Percentiles rank a stretch among this genome's conserved stretches.
These are phyloP conservation scores for Isotomurus palustris DNA, from an alignment of 2,888 invertebrate species.

Conservation along the genomic window DNA sequence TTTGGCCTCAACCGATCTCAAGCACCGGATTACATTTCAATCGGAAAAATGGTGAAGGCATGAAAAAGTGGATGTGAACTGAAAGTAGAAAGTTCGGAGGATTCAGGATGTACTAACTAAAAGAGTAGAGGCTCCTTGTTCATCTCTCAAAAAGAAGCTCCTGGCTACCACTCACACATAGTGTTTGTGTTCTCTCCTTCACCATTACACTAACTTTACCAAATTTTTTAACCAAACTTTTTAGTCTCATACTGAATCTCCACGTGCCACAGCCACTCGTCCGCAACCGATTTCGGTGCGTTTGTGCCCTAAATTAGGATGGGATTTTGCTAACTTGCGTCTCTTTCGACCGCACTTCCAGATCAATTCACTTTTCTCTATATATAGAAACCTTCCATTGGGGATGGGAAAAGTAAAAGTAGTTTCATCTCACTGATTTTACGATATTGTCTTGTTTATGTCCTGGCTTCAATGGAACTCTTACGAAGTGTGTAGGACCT, in stretches of 20 bases:
- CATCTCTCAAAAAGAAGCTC: too few relatives aligned
- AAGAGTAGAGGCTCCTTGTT: too few relatives aligned
- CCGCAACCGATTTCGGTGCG: slow-evolving; percentile 5
- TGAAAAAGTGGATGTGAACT: too few relatives aligned
- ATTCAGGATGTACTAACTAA: too few relatives aligned
- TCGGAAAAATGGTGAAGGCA: not conserved
- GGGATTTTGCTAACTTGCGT: slow-evolving; percentile 1
- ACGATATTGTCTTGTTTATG: too few relatives aligned
- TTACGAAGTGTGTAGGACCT: too few relatives aligned
- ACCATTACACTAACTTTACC: not conserved
- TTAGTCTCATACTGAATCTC: not conserved
- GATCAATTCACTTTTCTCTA: not conserved
- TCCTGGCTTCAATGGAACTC: too few relatives aligned
- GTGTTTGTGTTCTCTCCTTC: too few relatives aligned
- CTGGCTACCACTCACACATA: too few relatives aligned
- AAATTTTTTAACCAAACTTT: not conserved
- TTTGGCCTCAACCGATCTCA: too few relatives aligned
- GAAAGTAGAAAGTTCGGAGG: too few relatives aligned
- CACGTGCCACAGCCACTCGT: slow-evolving; percentile 5
- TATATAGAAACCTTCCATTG: not conserved
- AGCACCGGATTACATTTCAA: not conserved
- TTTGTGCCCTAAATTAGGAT: slow-evolving; percentile 1
- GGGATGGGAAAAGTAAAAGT: not conserved
- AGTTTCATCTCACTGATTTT: not conserved
- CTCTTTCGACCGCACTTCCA: not conserved